Evolutionary conservation across 2,113 vertebrate genomes (phyloP).

Genomic region (Triplophysa siluroides): DNA sequence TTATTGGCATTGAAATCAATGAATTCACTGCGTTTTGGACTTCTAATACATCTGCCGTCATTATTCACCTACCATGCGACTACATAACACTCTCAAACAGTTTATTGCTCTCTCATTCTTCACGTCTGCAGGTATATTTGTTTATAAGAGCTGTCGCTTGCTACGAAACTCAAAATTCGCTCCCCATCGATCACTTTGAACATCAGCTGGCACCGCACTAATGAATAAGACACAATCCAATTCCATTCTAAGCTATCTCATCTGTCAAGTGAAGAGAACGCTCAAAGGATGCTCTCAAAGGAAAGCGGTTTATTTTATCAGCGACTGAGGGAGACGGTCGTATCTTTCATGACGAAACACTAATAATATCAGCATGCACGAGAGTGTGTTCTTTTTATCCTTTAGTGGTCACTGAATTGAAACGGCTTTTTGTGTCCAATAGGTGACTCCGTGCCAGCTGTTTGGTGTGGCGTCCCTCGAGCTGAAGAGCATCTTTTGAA

Average conservation of each 20-base stretch:
- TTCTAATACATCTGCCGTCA: neutral
- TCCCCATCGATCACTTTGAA: conserved; percentile 9
- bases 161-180: neutral
- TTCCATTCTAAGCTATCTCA: conserved; percentile 27
- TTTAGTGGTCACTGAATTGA: conserved; percentile 10
- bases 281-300: conserved; percentile 1
- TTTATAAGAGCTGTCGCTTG: conserved; percentile 9
- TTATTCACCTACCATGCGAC: too few species aligned
- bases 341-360: conserved; percentile 3
- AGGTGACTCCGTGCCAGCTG: conserved; percentile 2
- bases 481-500: neutral
- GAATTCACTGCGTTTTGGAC: neutral
- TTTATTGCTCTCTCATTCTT: conserved; percentile 9
- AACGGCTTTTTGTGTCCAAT: neutral
- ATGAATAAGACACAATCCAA: conserved; percentile 25
- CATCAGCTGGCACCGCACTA: neutral
- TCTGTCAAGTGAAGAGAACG: conserved; percentile 21
- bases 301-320: conserved; percentile 41
- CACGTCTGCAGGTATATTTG: neutral
- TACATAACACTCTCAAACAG: neutral
- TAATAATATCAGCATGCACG: conserved; percentile 17
- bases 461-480: neutral
- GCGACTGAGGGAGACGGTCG: conserved; percentile 14
- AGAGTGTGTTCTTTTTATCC: neutral
- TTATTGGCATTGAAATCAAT: neutral